These are phyloP conservation scores for Megaceryle alcyon DNA, from an alignment of 2,797 vertebrate genomes.

Conservation along the genomic window DNA sequence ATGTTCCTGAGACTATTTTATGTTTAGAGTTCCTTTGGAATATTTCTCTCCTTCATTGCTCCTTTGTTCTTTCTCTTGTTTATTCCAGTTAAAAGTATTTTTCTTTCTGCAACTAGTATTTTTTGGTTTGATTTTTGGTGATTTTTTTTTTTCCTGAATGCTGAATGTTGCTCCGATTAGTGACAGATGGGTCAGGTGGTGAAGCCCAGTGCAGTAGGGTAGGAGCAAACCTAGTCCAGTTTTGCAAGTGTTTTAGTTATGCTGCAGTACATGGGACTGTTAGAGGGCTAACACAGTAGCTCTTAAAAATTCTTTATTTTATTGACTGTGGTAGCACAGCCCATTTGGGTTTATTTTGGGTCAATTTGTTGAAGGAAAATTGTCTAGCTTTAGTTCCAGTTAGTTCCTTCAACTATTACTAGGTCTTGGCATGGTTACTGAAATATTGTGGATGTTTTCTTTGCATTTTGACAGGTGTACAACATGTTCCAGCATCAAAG, in stretches of 20 bases:
- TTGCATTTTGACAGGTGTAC: constrained; percentile 85
- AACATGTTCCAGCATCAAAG: constrained; percentile 97
- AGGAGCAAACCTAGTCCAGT: not conserved
- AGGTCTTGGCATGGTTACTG: not conserved
- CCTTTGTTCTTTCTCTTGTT: not conserved
- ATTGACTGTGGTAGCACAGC: not conserved
- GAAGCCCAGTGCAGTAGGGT: not conserved
- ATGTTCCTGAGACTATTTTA: not conserved
- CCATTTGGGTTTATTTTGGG: not conserved
- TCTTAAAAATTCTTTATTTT: not conserved
- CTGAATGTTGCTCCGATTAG: not conserved
- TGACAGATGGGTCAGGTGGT: not conserved
- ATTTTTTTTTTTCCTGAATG: not conserved
- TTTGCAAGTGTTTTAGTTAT: not conserved
- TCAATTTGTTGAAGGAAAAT: not conserved
- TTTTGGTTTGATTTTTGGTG: not conserved
- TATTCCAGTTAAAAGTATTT: not conserved
- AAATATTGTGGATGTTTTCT: not conserved
- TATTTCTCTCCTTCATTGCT: not conserved
- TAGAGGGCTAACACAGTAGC: not conserved
- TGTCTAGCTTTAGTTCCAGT: not conserved
- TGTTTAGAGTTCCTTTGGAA: not conserved
- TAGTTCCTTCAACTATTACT: not conserved
- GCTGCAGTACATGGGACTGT: not conserved
- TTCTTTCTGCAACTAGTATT: not conserved